A percentile compares a stretch with the other conserved stretches of the same genome.
Conservation (phyloP, 2,888 invertebrate species). For the Lymantria dispar region DNA sequence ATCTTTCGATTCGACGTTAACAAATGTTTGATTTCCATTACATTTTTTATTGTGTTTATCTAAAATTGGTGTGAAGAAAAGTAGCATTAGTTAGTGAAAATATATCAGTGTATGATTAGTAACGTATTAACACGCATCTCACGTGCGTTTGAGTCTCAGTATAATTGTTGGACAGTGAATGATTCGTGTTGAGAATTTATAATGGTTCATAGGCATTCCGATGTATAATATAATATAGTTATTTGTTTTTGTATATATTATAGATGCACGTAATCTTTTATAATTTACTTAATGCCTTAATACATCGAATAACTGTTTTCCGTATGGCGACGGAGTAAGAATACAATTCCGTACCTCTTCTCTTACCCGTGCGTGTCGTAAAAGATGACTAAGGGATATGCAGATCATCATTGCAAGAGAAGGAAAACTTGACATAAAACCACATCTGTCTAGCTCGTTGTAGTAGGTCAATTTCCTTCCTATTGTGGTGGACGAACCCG, state of each 20-base stretch:
- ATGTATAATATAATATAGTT: slow-evolving; percentile 23
- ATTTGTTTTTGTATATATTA: slow-evolving; percentile 24
- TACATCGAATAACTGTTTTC: too few species aligned
- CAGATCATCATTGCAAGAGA: too few species aligned
- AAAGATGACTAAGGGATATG: too few species aligned
- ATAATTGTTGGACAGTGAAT: slow-evolving; percentile 46
- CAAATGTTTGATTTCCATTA: slow-evolving; percentile 20
- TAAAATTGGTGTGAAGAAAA: slow-evolving; percentile 17
- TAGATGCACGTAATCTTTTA: slow-evolving; percentile 4
- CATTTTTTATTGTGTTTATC: slow-evolving; percentile 17
- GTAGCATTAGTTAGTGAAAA: slow-evolving; percentile 21
- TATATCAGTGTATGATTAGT: slow-evolving; percentile 11
- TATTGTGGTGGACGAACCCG: too few species aligned
- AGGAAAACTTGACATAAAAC: too few species aligned
- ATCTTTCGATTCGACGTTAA: slow-evolving; percentile 16
- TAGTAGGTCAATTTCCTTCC: too few species aligned
- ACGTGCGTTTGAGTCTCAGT: slow-evolving; percentile 37
- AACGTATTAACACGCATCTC: slow-evolving; percentile 27
- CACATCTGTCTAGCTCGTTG: too few species aligned
- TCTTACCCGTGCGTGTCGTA: too few species aligned
- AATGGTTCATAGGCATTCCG: slow-evolving; percentile 33
- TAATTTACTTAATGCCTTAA: too few species aligned
- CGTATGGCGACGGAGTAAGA: too few species aligned
- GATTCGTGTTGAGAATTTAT: slow-evolving; percentile 32
- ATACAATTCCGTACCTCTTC: too few species aligned